Conservation (phyloP, 2,113 vertebrate species). For the Cettia cetti region DNA sequence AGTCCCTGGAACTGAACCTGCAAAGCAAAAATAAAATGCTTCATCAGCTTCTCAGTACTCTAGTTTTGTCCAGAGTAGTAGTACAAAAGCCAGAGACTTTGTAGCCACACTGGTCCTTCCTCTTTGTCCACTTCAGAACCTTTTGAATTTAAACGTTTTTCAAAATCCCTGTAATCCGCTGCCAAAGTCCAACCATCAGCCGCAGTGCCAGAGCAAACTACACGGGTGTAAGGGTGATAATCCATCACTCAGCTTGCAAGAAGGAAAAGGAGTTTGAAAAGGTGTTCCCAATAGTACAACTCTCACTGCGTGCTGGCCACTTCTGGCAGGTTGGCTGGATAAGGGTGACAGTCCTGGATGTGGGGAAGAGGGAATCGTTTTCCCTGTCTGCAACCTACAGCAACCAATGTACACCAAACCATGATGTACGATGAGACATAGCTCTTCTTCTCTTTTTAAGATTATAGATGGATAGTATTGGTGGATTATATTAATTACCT, state of each 20-base stretch:
- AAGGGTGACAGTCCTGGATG: background rate
- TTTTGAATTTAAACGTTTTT: background rate
- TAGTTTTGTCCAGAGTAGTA: background rate
- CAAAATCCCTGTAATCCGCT: background rate
- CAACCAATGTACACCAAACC: background rate
- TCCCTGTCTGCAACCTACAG: background rate
- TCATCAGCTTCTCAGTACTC: background rate
- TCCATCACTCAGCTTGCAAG: background rate
- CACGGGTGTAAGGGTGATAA: background rate
- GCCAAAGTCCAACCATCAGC: background rate
- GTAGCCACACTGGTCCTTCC: background rate
- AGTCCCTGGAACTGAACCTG: conserved; percentile 62
- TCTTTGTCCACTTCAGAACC: background rate
- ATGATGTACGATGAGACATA: background rate
- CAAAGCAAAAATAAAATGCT: background rate
- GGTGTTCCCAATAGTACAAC: fast-evolving
- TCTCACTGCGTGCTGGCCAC: background rate
- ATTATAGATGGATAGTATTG: background rate
- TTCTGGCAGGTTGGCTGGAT: background rate
- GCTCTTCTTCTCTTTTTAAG: background rate
- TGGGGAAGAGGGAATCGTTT: background rate
- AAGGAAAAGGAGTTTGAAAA: background rate
- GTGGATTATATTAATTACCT: background rate
- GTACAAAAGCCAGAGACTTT: background rate
- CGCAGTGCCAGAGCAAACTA: background rate